These are phyloP conservation scores for Drosophila sp. DNA, from an alignment of 1,140 invertebrate genomes.

Conservation along the genomic window DNA sequence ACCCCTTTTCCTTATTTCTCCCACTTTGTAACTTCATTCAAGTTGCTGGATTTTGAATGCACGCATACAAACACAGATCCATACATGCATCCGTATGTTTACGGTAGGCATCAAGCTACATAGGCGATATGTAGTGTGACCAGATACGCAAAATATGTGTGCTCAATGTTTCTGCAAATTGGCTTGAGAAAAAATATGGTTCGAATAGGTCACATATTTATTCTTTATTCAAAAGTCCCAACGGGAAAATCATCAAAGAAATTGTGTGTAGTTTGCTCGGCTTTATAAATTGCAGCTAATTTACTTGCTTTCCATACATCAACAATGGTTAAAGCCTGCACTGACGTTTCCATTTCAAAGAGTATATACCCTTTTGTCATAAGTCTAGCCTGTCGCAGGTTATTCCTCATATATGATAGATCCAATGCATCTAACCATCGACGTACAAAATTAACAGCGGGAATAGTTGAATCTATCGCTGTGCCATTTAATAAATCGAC, in stretches of 20 bases:
- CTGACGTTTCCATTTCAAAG: not conserved
- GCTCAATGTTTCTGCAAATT: too few species aligned
- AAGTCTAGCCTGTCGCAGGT: not conserved
- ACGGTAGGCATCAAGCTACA: too few species aligned
- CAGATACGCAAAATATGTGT: too few species aligned
- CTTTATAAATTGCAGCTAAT: not conserved
- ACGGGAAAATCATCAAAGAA: constrained; percentile 3
- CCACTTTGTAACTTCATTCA: too few species aligned
- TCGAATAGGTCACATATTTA: not conserved
- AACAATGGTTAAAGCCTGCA: not conserved
- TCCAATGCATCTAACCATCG: constrained; percentile 1
- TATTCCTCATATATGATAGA: not conserved
- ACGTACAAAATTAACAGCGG: not conserved
- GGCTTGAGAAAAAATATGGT: not conserved
- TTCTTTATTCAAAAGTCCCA: not conserved
- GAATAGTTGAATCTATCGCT: not conserved
- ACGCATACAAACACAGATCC: too few species aligned
- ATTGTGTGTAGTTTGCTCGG: not conserved
- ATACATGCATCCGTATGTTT: too few species aligned
- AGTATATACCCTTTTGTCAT: not conserved
- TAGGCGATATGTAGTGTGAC: too few species aligned
- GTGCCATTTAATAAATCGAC: not conserved
- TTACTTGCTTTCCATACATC: not conserved
- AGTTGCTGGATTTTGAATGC: too few species aligned
- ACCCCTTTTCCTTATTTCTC: too few species aligned